Evolutionary conservation across 2,888 invertebrate species (phyloP).

Genomic region (Calliopum simillimum): DNA sequence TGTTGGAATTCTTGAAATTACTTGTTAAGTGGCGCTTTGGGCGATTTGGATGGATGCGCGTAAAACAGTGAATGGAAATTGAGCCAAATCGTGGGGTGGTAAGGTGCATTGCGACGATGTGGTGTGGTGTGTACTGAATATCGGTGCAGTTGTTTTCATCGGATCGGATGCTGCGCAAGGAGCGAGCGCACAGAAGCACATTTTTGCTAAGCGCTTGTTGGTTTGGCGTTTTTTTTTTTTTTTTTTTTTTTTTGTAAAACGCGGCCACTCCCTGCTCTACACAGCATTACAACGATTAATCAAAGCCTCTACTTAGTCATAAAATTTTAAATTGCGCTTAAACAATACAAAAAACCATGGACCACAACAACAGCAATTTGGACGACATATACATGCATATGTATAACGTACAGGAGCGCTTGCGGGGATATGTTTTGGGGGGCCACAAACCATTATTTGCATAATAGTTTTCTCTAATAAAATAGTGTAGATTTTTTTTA

Average conservation of each 20-base stretch:
- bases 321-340: conserved; percentile 10
- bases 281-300: conserved; percentile 9
- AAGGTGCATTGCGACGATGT: neutral
- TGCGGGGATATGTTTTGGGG: no score
- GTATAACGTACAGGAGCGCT: no score
- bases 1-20: conserved; percentile 26
- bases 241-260: neutral
- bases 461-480: no score
- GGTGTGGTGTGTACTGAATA: neutral
- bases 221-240: no score
- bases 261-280: conserved; percentile 10
- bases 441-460: no score
- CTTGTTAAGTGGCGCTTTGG: conserved; percentile 32
- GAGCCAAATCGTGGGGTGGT: neutral
- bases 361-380: neutral
- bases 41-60: conserved; percentile 1
- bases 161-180: no score
- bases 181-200: no score
- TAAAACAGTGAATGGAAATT: neutral
- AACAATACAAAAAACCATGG: neutral
- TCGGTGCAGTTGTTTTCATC: neutral
- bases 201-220: no score
- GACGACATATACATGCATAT: neutral
- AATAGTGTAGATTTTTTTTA: no score
- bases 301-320: conserved; percentile 24